Conservation (phyloP, 2,888 invertebrate species). For the Drosophila rubida region DNA sequence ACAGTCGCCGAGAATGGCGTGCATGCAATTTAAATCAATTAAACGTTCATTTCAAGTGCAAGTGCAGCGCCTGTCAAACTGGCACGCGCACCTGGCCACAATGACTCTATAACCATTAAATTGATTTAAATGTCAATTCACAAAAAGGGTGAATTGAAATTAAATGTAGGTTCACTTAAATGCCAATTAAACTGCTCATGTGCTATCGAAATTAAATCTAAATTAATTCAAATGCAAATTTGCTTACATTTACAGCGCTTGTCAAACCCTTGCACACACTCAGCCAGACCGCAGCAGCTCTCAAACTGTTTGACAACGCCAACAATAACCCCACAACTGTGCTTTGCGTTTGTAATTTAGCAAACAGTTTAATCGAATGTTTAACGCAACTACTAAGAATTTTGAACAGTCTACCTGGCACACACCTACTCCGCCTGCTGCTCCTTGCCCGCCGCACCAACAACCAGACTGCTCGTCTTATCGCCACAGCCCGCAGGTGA, state of each 20-base stretch:
- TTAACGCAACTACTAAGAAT: conserved; percentile 32
- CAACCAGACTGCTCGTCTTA: conserved; percentile 31
- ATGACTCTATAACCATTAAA: too few species aligned
- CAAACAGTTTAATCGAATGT: conserved; percentile 31
- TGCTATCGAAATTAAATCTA: too few species aligned
- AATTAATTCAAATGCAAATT: too few species aligned
- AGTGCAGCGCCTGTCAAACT: neutral
- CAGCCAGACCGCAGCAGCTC: neutral
- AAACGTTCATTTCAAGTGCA: neutral
- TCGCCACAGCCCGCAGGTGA: conserved; percentile 63
- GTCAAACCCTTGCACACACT: neutral
- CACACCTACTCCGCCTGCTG: conserved; percentile 29
- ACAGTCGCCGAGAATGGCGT: conserved; percentile 3
- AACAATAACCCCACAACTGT: conserved; percentile 11
- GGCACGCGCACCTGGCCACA: too few species aligned
- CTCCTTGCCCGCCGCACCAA: conserved; percentile 37
- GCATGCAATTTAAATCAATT: conserved; percentile 36
- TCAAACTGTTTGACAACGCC: neutral
- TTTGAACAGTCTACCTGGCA: conserved; percentile 7
- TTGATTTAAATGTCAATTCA: too few species aligned
- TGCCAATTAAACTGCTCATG: too few species aligned
- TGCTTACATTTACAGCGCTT: too few species aligned
- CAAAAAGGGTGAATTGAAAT: too few species aligned
- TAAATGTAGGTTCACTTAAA: too few species aligned
- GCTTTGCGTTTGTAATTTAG: conserved; percentile 35